Base-by-base conservation (phyloP, 2,113 vertebrate genomes). In the Vireo altiloquus region DNA sequence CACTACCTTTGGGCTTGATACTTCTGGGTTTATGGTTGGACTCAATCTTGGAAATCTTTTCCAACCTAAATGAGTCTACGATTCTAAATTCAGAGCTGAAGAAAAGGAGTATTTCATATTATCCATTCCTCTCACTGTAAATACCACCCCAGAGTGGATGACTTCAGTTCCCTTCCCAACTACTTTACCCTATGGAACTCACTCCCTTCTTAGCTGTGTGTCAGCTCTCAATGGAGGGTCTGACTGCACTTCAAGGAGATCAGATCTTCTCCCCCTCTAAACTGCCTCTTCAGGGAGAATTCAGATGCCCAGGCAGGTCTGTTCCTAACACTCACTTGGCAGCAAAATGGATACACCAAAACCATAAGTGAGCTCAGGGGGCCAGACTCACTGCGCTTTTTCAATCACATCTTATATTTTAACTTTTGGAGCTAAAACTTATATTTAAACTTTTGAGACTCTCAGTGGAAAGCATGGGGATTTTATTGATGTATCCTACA, bases 321-420 rank as follows among this genome's bases (percentile, higher is more conserved):
- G 28, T 52, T 90, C 49, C 66, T 64, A 54, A 71, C 42, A 50
- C 54, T 82, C 47, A 15, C 33, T 63, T 54, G 17, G 44, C 44
- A 77, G 33, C 22, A 71, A 88, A 75, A 92, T 28, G 56, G 69
- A 61, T 15, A 70, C 27, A 50, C 28, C 1, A 4, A 63, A 72
- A 50, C 0, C 0, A 0, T 12, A 2, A 10, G 8, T 14, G 61
- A 84, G 60, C 44, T 77, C n/a, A 60, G 30, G 15, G n/a, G 33
- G 15, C 0, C 64, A 89, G n/a, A 66, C 40, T 70, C n/a, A 53
- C 54, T 78, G 31, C 13, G 7, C 37, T 75, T 66, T 35, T 42
- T 27, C 74, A 74, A 10, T 78, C 30, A 27, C 2, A 0, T 23
- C 66, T 77, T 64, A 3, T 9, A 57, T 31, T 66, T 65, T 24